phyloP scores from a whole-genome alignment of 2,888 invertebrate species.

The Tineola bisselliella region DNA sequence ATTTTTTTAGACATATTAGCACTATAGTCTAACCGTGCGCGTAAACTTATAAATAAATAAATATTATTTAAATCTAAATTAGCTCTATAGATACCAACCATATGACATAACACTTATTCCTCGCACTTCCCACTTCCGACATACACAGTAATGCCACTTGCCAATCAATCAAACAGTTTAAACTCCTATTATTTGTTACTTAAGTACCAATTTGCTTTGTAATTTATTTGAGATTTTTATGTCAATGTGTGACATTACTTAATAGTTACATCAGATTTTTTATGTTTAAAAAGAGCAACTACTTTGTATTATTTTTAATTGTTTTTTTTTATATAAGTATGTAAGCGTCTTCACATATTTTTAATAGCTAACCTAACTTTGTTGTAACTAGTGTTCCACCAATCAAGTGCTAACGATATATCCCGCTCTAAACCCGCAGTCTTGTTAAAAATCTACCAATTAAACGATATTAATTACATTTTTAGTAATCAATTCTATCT shows the following conservation, averaged over 20 bases:
- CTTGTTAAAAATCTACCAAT: too few species aligned
- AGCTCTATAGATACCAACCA: not conserved
- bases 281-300: not conserved
- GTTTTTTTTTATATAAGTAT: not conserved
- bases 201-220: not conserved
- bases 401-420: too few species aligned
- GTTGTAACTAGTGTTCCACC: too few species aligned
- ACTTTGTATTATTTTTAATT: not conserved
- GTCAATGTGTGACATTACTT: not conserved
- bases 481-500: too few species aligned
- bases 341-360: too few species aligned
- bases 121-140: constrained; percentile 2
- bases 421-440: too few species aligned
- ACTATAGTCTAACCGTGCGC: too few species aligned
- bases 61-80: not conserved
- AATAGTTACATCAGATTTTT: not conserved
- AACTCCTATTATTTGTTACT: not conserved
- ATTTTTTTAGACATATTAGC: too few species aligned
- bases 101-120: not conserved
- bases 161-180: not conserved
- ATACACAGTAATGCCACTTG: not conserved
- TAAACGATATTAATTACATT: too few species aligned
- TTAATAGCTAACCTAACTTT: too few species aligned
- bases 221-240: constrained; percentile 1
- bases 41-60: too few species aligned